Conservation (phyloP, 2,888 invertebrate genomes). For the Unio delphinus region DNA sequence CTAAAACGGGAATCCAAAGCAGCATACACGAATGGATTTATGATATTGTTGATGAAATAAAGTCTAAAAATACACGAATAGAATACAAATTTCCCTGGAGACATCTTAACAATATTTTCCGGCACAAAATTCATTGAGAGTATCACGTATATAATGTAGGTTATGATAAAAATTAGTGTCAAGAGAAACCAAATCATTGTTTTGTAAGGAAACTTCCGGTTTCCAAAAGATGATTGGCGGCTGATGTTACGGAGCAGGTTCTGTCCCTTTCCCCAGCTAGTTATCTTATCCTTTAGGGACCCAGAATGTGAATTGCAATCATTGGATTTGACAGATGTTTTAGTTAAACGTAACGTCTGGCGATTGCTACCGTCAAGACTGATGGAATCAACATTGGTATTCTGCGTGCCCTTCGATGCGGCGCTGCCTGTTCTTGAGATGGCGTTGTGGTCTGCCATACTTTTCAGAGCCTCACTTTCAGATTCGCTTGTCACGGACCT, state of each 20-base stretch:
- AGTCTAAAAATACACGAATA: conserved; percentile 20
- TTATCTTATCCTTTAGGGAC: too few relatives aligned
- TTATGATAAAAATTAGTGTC: conserved; percentile 23
- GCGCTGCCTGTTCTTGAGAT: too few relatives aligned
- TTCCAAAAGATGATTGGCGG: conserved; percentile 27
- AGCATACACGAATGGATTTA: conserved; percentile 25
- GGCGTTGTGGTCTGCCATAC: too few relatives aligned
- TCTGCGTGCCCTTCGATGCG: too few relatives aligned
- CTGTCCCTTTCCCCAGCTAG: too few relatives aligned
- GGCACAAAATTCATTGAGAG: conserved; percentile 12
- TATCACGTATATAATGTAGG: conserved; percentile 19
- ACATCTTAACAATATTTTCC: conserved; percentile 9
- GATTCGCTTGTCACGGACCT: too few relatives aligned
- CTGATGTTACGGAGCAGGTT: conserved; percentile 18
- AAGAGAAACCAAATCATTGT: conserved; percentile 26
- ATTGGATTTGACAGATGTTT: too few relatives aligned
- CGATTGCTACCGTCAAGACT: too few relatives aligned
- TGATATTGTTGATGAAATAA: conserved; percentile 27
- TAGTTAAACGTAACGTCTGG: too few relatives aligned
- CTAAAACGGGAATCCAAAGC: conserved; percentile 21
- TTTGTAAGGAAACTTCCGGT: conserved; percentile 25
- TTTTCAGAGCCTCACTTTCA: too few relatives aligned
- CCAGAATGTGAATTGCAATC: too few relatives aligned
- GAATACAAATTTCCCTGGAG: conserved; percentile 9
- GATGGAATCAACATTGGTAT: too few relatives aligned